Evolutionary conservation across 2,113 vertebrate species (phyloP), one percentile per base, ranked within the genome.

Genomic region (Spilogale gracilis): DNA sequence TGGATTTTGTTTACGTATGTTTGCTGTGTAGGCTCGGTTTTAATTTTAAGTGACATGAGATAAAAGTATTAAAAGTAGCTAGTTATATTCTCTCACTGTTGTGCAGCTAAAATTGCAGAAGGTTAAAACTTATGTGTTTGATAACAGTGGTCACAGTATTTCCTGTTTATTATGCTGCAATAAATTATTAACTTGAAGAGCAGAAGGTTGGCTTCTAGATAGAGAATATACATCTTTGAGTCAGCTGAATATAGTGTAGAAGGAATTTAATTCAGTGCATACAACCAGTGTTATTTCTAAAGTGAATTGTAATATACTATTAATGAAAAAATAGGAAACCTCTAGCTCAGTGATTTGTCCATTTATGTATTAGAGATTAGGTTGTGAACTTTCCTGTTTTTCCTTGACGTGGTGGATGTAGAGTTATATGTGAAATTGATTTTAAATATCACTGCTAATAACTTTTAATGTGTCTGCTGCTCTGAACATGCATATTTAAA

Each of bases 251-350:
- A 48, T 60, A 67, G 25, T 65, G 0, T 84, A 94, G 79, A 69
- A 94, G 52, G 32, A 78, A 73, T 93, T 89, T 61, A 25, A 78
- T 65, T 83, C 38, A 85, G 0, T 85, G 9, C 16, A 80, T 94
- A 67, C 12, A 89, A 67, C 18, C 38, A 65, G 2, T 91, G 17
- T 69, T 82, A 71, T 91, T 89, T 79, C 32, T 82, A 50, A 14
- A 56, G 12, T 76, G 82, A 94, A 54, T 50, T 96, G 3, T 73
- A 97, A 69, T 60, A 5, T 89, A 38, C 4, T 80, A 9, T 76
- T 95, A 82, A 73, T 91, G 54, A 79, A 79, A 95, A 60, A 86
- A 71, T 3, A 81, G 21, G 73, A 91, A 88, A 88, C 87, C 48
- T 88, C 8, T 67, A 87, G 4, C 23, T 45, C 71, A 92, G 0